Percentiles rank a stretch among this genome's conserved stretches.
phyloP scores from a whole-genome alignment of 2,797 vertebrate genomes.

The Siniperca undulata region DNA sequence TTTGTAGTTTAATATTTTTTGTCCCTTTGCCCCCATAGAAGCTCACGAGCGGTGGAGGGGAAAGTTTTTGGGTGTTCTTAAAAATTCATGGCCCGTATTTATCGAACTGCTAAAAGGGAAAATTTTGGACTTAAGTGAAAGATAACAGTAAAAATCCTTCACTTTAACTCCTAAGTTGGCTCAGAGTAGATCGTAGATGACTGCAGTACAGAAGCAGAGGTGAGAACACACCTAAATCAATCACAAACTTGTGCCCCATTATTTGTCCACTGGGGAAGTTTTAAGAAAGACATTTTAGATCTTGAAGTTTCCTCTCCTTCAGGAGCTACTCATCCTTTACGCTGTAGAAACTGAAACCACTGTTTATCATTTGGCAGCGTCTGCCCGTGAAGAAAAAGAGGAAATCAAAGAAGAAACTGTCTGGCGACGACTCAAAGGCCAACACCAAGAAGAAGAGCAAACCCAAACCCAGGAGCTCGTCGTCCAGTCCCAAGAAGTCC shows the following conservation, averaged over 20 bases:
- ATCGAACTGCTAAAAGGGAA: neutral
- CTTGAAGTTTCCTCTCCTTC: neutral
- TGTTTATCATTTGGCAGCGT: constrained; percentile 54
- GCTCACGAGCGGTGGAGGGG: neutral
- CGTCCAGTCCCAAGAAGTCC: constrained; percentile 79
- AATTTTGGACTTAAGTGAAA: neutral
- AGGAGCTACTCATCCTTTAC: neutral
- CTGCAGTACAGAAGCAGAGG: no score
- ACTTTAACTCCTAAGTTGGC: no score
- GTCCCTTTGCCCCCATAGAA: neutral
- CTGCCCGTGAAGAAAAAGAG: constrained; percentile 87
- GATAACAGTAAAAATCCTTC: no score
- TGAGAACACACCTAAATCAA: no score
- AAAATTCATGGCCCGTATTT: no score
- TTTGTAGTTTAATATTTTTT: neutral
- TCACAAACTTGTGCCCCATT: neutral
- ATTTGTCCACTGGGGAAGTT: neutral
- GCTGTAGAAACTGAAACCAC: neutral
- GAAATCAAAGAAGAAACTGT: constrained; percentile 85
- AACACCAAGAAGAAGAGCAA: constrained; percentile 85
- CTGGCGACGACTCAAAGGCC: constrained; percentile 80
- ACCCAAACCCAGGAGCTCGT: constrained; percentile 86
- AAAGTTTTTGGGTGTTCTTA: neutral
- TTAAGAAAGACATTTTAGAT: neutral
- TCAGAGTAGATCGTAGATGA: no score